These are phyloP conservation scores for Callospermophilus lateralis DNA, from an alignment of 2,113 vertebrate genomes.

Conservation along the genomic window DNA sequence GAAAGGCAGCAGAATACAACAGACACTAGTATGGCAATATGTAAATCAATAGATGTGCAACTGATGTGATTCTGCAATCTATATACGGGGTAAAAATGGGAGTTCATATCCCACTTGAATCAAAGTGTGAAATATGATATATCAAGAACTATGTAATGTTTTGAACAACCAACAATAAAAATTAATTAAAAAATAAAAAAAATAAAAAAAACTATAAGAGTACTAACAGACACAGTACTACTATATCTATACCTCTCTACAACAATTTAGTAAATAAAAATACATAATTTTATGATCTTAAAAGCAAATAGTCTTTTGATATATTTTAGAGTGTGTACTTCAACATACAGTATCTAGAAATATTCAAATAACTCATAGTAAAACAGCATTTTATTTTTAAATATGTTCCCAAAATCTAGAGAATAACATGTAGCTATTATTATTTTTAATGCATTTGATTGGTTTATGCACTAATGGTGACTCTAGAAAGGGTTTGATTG, in stretches of 20 bases:
- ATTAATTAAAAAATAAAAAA: too few species aligned
- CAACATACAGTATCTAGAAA: neutral
- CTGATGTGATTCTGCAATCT: too few species aligned
- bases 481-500: neutral
- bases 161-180: too few species aligned
- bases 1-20: too few species aligned
- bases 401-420: constrained; percentile 17
- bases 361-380: neutral
- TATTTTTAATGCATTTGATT: neutral
- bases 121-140: too few species aligned
- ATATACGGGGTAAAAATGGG: too few species aligned
- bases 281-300: neutral
- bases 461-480: neutral
- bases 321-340: constrained; percentile 24
- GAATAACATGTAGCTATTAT: neutral
- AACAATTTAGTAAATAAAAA: neutral
- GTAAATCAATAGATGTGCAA: too few species aligned
- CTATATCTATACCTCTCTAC: neutral
- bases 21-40: too few species aligned
- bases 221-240: neutral
- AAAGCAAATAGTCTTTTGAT: neutral
- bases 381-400: neutral
- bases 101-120: too few species aligned
- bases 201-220: neutral
- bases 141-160: too few species aligned